Evolutionary conservation across 2,113 vertebrate genomes (phyloP).

Genomic region (Triplophysa rosa): DNA sequence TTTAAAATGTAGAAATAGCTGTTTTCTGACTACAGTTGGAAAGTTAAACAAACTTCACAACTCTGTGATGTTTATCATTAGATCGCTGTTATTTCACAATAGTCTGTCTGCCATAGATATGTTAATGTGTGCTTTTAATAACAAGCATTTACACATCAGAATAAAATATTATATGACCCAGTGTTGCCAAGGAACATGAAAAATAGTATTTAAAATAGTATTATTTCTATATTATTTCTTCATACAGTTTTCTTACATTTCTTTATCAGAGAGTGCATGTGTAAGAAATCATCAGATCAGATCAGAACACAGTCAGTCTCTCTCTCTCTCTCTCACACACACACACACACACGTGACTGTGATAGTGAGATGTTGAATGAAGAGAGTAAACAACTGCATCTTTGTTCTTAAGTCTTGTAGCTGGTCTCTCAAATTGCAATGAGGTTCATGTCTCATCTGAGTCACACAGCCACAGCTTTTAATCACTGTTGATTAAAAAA

Average conservation of each 20-base stretch:
- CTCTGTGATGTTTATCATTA: neutral
- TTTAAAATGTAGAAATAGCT: too few relatives aligned
- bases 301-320: neutral
- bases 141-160: neutral
- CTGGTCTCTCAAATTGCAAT: constrained; percentile 33
- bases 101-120: neutral
- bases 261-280: too few relatives aligned
- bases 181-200: too few relatives aligned
- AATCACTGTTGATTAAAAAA: neutral
- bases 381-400: constrained; percentile 35
- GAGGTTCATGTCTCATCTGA: neutral
- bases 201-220: too few relatives aligned
- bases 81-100: neutral
- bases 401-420: constrained; percentile 46
- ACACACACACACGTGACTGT: neutral
- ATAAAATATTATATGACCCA: neutral
- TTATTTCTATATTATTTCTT: too few relatives aligned
- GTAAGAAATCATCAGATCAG: neutral
- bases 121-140: neutral
- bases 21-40: too few relatives aligned
- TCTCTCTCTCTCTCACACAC: neutral
- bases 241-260: too few relatives aligned
- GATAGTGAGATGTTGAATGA: constrained; percentile 21
- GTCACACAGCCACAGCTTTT: neutral
- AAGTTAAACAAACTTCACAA: too few relatives aligned